Conservation (phyloP, 1,140 invertebrate genomes). For the Cydia pomonella region DNA sequence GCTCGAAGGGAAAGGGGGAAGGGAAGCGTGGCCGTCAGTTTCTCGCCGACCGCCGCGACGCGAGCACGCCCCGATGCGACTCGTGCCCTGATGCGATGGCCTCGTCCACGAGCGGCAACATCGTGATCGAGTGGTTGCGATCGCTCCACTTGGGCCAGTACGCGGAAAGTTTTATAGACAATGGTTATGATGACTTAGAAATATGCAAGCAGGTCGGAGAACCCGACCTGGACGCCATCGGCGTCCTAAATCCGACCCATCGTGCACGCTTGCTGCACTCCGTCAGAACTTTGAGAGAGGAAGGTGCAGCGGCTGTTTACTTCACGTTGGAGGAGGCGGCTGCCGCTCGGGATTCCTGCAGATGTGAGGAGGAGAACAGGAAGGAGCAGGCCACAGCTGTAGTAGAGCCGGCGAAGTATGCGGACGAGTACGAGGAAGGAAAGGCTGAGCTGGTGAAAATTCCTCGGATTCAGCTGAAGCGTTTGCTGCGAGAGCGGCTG, state of each 20-base stretch:
- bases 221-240: slow-evolving; percentile 96
- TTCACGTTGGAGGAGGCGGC: slow-evolving; percentile 92
- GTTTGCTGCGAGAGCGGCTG: slow-evolving; percentile 90
- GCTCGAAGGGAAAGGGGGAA: slow-evolving; percentile 63
- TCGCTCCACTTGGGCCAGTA: slow-evolving; percentile 94
- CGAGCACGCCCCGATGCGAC: slow-evolving; percentile 72
- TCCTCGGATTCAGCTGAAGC: slow-evolving; percentile 88
- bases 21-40: slow-evolving; percentile 74
- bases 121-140: slow-evolving; percentile 96
- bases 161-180: slow-evolving; percentile 96
- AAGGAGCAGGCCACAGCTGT: slow-evolving; percentile 78
- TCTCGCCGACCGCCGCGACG: slow-evolving; percentile 76
- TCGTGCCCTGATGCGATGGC: slow-evolving; percentile 75
- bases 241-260: slow-evolving; percentile 92
- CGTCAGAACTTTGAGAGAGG: slow-evolving; percentile 91
- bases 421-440: slow-evolving; percentile 91
- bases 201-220: slow-evolving; percentile 98
- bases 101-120: slow-evolving; percentile 85
- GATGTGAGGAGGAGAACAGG: slow-evolving; percentile 82
- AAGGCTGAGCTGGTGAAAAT: slow-evolving; percentile 91
- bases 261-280: slow-evolving; percentile 90
- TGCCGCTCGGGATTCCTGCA: slow-evolving; percentile 82
- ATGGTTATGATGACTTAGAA: slow-evolving; percentile 97
- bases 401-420: slow-evolving; percentile 83
- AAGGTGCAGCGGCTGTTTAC: slow-evolving; percentile 95